Base-by-base conservation (phyloP, 37 sponge, comb jelly and placozoan genomes). In the Beroe forskalii region DNA sequence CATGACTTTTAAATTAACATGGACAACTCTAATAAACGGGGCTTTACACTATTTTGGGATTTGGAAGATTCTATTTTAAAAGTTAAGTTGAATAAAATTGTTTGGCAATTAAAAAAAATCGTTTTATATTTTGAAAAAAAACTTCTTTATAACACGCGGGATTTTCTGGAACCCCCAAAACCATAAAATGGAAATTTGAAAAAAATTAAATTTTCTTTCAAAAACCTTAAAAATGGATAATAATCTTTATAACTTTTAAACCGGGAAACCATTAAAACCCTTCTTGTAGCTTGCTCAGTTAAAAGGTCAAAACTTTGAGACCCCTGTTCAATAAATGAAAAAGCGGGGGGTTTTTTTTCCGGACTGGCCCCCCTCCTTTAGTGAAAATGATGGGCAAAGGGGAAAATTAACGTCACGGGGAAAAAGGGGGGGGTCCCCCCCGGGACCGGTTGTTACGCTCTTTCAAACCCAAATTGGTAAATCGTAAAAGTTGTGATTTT, bases 61-160 rank as follows among this genome's bases (percentile, higher is more conserved):
- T 43, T 80, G 48, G 86, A 80, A 48, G 86, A 80, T 80, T 80
- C 86, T 1, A 80, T 80, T 35, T 80, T 80, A 9, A 37, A 37
- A 42, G 40, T 43, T 80, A 25, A 39, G 86, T 80, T 22, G 66
- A 28, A 24, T 9, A 8, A 22, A 3, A 63, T 63, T 27, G 4
- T 63, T 19, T 19, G 60, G 14, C 14, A 19, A 55, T 17, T 55
- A 19, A 55, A 55, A 19, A 19, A 19, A 55, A 55, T 55, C 60
- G 60, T 55, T 17, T 19, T 55, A 19, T 19, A 55, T 55, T 55
- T 55, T 19, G n/a, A n/a, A n/a, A n/a, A n/a, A n/a, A n/a, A n/a
- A n/a, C n/a, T n/a, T n/a, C n/a, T n/a, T n/a, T n/a, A n/a, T n/a
- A n/a, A n/a, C n/a, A n/a, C n/a, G n/a, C n/a, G n/a, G n/a, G n/a